Evolutionary conservation across 2,888 invertebrate species (phyloP), one percentile per base, ranked within the genome.

Genomic region (Cheilosia pagana): DNA sequence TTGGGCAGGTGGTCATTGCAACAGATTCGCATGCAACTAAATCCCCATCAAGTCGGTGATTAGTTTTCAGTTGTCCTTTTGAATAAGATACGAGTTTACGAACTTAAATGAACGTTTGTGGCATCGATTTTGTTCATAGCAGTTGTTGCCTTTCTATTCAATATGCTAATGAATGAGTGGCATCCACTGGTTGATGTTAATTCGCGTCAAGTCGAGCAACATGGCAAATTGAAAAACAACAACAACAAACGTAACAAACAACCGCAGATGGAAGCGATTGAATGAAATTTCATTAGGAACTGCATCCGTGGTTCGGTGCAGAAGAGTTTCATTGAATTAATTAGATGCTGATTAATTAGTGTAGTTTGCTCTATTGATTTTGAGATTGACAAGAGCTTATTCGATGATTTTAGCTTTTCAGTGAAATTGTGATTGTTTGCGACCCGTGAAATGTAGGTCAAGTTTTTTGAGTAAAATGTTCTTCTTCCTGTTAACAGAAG

Each of bases 281-380:
- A 62, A 62, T 62, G 45, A 1, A 62, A 72, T 31, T 60, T 72
- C 43, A 62, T 52, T 62, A 43, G 21, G 12, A 70, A 48, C 35
- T 57, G 70, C 48, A 70, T 48, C 43, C 21, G 31, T 53, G 43
- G n/a, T 43, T 53, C 43, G 43, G 14, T 55, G 14, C 25, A 23
- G 19, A 35, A 7, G 16, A 63, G 45, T 57, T 35, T 35, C 55
- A 48, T 48, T n/a, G 35, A 55, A 55, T 74, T 74, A 63, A 74
- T 74, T 74, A 74, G 25, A 39, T 65, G 48, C 35, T 74, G 45
- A 74, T 63, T 74, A 63, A 57, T 63, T 63, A 65, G 45, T 35
- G 16, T 10, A 35, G 31, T 62, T 72, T 53, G 62, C 43, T 62
- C 5, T 25, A 35, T 62, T 31, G 62, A 62, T 62, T 2, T 43